Base-by-base conservation (phyloP, 92 coral and sea anemone genomes). In the Phenganax subtilis region DNA sequence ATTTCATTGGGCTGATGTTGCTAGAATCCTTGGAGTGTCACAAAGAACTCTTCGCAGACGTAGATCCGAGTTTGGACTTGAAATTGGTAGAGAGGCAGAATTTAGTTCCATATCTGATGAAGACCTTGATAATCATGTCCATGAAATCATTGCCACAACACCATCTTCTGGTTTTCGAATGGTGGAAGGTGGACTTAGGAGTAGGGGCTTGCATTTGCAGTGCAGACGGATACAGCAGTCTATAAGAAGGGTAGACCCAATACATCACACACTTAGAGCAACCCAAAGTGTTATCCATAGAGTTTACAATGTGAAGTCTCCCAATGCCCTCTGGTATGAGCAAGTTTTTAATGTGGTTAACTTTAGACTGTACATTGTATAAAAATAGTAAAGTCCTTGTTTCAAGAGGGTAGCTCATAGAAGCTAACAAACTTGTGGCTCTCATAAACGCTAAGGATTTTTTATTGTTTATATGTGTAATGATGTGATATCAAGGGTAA, bases 1-100 rank as follows among this genome's bases (percentile, higher is more conserved):
- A 29, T 72, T 72, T 72, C 85, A 73, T 0, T 76, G 70, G 85
- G 85, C 82, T 51, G 86, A 72, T 59, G 17, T 83, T 57, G 63
- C 57, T 9, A 83, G 81, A 83, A 72, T 73, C 60, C 68, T 83
- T 54, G 86, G 86, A 7, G 64, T 73, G 57, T 75, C 82, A 28
- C 75, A 65, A 53, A 0, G 86, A 75, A 84, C 75, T 15, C 8
- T 84, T 68, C 52, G 82, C 29, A 71, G 81, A 27, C 84, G 75
- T 7, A 64, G 59, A 10, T 75, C 47, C 51, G 55, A 80, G 57
- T 64, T 64, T 64, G 75, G 31, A 6, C 44, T 64, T 30, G 51
- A 59, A 47, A 2, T 37, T 9, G 84, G 80, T 17, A 70, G 54
- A 8, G 51, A 54, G 12, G 30, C 47, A 8, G 71, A 31, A 65